Percentiles rank a stretch among this genome's conserved stretches.
Evolutionary conservation across 2,113 vertebrate genomes (phyloP).

Genomic region (Epinephelus cyanopodus): DNA sequence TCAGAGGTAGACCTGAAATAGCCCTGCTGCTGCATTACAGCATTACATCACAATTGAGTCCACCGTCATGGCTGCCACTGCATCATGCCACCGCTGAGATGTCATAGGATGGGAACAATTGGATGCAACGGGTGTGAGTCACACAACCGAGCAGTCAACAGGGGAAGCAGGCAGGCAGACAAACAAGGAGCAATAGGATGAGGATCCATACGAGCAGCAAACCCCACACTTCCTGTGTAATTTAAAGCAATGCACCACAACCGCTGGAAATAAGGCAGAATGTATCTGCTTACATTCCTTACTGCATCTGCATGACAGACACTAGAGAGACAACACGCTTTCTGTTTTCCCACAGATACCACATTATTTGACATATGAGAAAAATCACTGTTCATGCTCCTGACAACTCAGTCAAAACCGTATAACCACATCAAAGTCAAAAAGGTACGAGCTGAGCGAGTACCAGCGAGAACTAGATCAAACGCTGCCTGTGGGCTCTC

Average conservation of each 20-base stretch:
- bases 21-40: conserved; percentile 64
- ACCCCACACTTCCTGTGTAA: conserved; percentile 30
- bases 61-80: conserved; percentile 61
- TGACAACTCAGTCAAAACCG: conserved; percentile 51
- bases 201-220: neutral
- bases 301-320: neutral
- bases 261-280: neutral
- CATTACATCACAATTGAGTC: conserved; percentile 80
- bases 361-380: conserved; percentile 19
- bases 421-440: conserved; percentile 43
- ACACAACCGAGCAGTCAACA: conserved; percentile 26
- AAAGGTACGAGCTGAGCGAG: conserved; percentile 21
- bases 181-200: conserved; percentile 26
- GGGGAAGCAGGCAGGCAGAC: conserved; percentile 28
- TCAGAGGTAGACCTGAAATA: conserved; percentile 79
- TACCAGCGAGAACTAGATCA: conserved; percentile 23
- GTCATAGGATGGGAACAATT: conserved; percentile 61
- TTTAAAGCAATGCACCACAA: conserved; percentile 18
- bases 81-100: conserved; percentile 55
- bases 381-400: conserved; percentile 6
- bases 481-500: conserved; percentile 46
- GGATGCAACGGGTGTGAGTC: conserved; percentile 42
- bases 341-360: conserved; percentile 26
- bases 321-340: conserved; percentile 8
- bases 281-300: conserved; percentile 35